Conservation (phyloP, 1,140 invertebrate species). For the Sycobia sp. region DNA sequence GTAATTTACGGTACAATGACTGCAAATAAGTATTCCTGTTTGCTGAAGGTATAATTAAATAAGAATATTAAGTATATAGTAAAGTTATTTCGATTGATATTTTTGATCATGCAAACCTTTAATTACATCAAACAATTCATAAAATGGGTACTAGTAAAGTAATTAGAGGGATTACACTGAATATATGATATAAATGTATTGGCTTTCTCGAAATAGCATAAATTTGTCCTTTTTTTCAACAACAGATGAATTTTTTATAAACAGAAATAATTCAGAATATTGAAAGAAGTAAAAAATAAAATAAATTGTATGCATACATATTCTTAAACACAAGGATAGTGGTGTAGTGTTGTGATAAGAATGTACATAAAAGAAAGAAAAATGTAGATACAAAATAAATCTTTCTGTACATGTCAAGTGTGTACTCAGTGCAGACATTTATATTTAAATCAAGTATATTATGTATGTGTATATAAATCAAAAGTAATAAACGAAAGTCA, state of each 20-base stretch:
- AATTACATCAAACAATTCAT: constrained; percentile 33
- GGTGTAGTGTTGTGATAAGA: constrained; percentile 18
- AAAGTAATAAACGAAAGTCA: not conserved
- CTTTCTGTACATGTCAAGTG: constrained; percentile 22
- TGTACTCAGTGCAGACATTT: constrained; percentile 2
- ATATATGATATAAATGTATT: constrained; percentile 18
- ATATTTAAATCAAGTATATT: not conserved
- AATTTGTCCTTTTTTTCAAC: not conserved
- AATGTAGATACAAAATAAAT: constrained; percentile 25
- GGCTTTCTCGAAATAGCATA: constrained; percentile 18
- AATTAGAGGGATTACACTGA: constrained; percentile 40
- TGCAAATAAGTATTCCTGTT: constrained; percentile 57
- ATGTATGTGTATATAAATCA: constrained; percentile 24
- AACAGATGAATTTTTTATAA: not conserved
- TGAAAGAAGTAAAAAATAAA: not conserved
- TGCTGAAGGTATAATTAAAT: constrained; percentile 49
- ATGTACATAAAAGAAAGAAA: constrained; percentile 27
- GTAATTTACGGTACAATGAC: constrained; percentile 49
- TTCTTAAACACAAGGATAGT: not conserved
- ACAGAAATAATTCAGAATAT: not conserved
- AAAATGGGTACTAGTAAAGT: constrained; percentile 49
- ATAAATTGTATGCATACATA: constrained; percentile 9
- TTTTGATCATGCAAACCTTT: constrained; percentile 55
- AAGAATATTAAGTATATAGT: constrained; percentile 51
- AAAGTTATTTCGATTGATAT: constrained; percentile 56